Evolutionary conservation across 2,113 vertebrate genomes (phyloP).

Genomic region (Clarias batrachus): DNA sequence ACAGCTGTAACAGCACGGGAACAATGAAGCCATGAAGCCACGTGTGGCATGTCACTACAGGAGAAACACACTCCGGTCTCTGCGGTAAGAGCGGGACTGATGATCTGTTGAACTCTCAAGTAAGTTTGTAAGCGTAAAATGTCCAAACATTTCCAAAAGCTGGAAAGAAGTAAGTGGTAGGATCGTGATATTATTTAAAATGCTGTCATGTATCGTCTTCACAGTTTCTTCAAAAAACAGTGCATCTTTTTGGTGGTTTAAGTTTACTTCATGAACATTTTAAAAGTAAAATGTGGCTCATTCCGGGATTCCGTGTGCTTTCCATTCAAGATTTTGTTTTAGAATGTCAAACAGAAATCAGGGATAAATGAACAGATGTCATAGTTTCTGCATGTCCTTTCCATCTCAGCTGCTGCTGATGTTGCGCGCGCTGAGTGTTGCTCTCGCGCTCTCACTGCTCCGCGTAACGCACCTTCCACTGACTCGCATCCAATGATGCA

Average conservation of each 20-base stretch:
- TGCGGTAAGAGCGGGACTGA: not conserved
- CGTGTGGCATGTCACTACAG: slow-evolving; percentile 5
- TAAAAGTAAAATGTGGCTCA: not conserved
- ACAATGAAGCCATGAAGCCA: slow-evolving; percentile 2
- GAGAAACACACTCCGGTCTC: not conserved
- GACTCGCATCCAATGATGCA: not conserved
- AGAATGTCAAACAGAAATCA: not conserved
- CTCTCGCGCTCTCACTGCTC: not conserved
- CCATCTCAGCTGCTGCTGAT: not conserved
- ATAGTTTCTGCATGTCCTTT: not conserved
- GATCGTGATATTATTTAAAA: not conserved
- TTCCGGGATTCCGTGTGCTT: not conserved
- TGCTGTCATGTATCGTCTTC: not conserved
- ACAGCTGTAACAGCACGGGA: not conserved
- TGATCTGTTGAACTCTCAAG: not conserved
- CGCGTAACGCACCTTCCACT: not conserved
- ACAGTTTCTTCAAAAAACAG: not conserved
- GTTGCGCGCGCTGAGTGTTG: not conserved
- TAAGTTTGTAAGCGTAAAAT: not conserved
- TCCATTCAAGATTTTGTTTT: not conserved
- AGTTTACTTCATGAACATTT: not conserved
- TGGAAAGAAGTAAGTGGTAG: not conserved
- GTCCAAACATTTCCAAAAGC: not conserved
- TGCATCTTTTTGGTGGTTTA: not conserved
- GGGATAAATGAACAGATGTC: not conserved